A percentile compares a stretch with the other conserved stretches of the same genome.
phyloP scores from a whole-genome alignment of 2,113 vertebrate genomes.

The Tachysurus fulvidraco region DNA sequence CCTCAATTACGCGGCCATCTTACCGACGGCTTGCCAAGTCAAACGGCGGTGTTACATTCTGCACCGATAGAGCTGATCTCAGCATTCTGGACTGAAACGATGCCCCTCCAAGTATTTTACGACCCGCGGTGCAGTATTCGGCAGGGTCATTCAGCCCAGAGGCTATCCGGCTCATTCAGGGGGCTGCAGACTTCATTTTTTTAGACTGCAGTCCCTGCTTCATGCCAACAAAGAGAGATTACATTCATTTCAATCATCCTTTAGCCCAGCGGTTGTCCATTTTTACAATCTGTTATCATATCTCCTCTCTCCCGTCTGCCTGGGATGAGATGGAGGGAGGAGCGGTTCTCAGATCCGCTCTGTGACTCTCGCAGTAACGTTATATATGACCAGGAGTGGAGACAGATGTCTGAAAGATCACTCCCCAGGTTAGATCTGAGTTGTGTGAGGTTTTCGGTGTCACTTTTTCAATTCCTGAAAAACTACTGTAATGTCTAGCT shows the following conservation, averaged over 20 bases:
- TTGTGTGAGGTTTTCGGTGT: neutral
- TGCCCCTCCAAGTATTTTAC: neutral
- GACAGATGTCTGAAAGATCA: constrained; percentile 26
- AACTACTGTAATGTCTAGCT: neutral
- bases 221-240: constrained; percentile 29
- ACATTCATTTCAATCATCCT: constrained; percentile 40
- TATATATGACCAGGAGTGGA: constrained; percentile 9
- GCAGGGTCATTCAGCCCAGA: constrained; percentile 3
- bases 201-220: constrained; percentile 5
- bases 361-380: constrained; percentile 5
- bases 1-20: constrained; percentile 7
- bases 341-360: neutral
- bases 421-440: neutral
- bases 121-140: neutral
- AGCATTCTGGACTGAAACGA: neutral
- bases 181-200: constrained; percentile 23
- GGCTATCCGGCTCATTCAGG: neutral
- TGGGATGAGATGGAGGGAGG: neutral
- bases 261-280: constrained; percentile 22
- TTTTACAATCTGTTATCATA: constrained; percentile 35
- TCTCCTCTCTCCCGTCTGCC: constrained; percentile 9
- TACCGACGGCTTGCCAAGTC: constrained; percentile 9
- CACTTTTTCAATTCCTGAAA: neutral
- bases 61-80: constrained; percentile 10
- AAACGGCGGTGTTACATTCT: neutral